These are phyloP conservation scores for Tretioscincus oriximinensis DNA, from an alignment of 2,113 vertebrate genomes.

Conservation along the genomic window DNA sequence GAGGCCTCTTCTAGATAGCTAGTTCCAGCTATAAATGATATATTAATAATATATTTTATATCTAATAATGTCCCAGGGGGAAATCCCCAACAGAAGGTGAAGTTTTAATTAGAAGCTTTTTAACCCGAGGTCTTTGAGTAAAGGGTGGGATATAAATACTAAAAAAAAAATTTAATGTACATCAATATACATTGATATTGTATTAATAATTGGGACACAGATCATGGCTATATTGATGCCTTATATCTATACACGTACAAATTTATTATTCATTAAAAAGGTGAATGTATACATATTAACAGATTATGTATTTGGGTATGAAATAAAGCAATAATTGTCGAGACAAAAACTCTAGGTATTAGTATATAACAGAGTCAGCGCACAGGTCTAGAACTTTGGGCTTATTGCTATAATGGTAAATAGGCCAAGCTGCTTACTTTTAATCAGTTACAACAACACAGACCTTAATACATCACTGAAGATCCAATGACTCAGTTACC, in stretches of 20 bases:
- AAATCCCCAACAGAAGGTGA: too few relatives aligned
- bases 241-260: too few relatives aligned
- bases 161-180: background rate
- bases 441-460: background rate
- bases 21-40: too few relatives aligned
- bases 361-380: background rate
- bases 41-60: too few relatives aligned
- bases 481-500: background rate
- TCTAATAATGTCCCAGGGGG: too few relatives aligned
- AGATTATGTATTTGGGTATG: background rate
- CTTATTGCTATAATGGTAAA: background rate
- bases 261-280: background rate
- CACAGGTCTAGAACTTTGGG: background rate
- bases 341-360: background rate
- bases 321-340: background rate
- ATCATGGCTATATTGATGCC: too few relatives aligned
- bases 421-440: slow-evolving; percentile 11
- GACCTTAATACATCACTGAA: background rate
- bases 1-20: too few relatives aligned
- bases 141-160: too few relatives aligned
- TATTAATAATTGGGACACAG: background rate
- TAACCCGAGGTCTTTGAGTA: too few relatives aligned
- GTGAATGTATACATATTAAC: background rate
- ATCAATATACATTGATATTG: background rate
- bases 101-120: too few relatives aligned